phyloP scores from a whole-genome alignment of 2,797 vertebrate species.

The Characodon lateralis region DNA sequence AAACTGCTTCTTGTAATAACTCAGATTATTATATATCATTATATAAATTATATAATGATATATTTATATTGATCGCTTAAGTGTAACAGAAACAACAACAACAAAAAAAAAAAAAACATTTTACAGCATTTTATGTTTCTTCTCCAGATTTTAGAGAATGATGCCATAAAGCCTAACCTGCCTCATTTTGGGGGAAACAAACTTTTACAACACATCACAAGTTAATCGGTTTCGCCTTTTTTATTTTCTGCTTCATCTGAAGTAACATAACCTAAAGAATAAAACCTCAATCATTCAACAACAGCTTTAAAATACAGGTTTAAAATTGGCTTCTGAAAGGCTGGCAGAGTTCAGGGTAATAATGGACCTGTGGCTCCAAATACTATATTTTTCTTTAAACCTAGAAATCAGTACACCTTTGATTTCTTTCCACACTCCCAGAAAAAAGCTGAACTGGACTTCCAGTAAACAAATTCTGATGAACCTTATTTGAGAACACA shows the following conservation, averaged over 20 bases:
- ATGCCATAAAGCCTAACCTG: background rate
- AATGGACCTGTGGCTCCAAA: background rate
- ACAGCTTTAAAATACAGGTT: conserved; percentile 7
- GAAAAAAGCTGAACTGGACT: background rate
- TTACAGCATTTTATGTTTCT: background rate
- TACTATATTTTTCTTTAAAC: background rate
- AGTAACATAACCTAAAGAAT: background rate
- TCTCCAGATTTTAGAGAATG: background rate
- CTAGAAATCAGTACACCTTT: background rate
- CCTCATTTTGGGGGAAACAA: background rate
- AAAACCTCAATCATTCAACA: background rate
- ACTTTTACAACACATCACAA: background rate
- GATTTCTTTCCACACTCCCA: background rate
- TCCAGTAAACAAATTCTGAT: background rate
- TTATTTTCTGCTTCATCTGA: background rate
- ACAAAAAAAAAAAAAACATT: background rate
- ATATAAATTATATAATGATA: too few species aligned
- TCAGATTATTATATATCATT: background rate
- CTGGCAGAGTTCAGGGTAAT: background rate
- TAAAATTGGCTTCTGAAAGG: conserved; percentile 1
- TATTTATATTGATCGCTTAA: background rate
- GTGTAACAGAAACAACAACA: background rate
- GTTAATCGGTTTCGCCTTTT: background rate
- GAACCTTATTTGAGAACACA: background rate
- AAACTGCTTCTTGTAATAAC: background rate